phyloP scores from a whole-genome alignment of 1,140 invertebrate species.

The Drosophila melanica region DNA sequence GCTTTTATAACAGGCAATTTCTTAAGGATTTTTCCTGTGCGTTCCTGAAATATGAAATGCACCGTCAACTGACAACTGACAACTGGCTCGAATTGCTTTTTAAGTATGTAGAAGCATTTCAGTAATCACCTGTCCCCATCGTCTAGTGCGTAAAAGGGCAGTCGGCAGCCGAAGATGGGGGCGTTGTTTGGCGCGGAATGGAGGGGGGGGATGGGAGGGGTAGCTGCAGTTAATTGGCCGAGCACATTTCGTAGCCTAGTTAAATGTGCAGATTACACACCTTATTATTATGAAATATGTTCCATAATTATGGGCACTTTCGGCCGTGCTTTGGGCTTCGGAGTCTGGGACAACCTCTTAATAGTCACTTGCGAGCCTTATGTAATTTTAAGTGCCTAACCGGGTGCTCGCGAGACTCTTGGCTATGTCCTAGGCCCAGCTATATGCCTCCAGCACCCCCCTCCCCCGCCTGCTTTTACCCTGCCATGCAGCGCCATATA shows the following conservation, averaged over 20 bases:
- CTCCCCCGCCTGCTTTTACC: background rate
- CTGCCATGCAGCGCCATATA: slow-evolving; percentile 27
- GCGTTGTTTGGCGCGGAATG: background rate
- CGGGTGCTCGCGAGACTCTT: background rate
- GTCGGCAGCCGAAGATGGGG: background rate
- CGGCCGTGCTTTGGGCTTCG: slow-evolving; percentile 22
- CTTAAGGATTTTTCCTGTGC: no score
- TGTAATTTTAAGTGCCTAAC: slow-evolving; percentile 63
- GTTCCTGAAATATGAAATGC: no score
- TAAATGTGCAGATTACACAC: slow-evolving; percentile 77
- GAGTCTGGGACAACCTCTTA: slow-evolving; percentile 60
- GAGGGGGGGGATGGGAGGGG: background rate
- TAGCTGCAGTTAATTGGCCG: slow-evolving; percentile 50
- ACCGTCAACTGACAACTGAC: background rate
- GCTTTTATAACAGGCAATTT: no score
- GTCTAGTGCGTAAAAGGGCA: slow-evolving; percentile 8
- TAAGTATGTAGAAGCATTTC: slow-evolving; percentile 57
- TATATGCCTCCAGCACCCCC: background rate
- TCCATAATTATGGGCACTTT: slow-evolving; percentile 70
- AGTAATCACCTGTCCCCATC: slow-evolving; percentile 30
- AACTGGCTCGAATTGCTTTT: slow-evolving; percentile 43
- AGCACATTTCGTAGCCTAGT: slow-evolving; percentile 53
- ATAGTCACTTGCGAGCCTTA: slow-evolving; percentile 61
- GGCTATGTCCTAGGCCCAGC: no score
- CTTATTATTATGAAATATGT: slow-evolving; percentile 80